phyloP scores from a whole-genome alignment of 2,888 invertebrate genomes.

The Subacronicta megacephala region DNA sequence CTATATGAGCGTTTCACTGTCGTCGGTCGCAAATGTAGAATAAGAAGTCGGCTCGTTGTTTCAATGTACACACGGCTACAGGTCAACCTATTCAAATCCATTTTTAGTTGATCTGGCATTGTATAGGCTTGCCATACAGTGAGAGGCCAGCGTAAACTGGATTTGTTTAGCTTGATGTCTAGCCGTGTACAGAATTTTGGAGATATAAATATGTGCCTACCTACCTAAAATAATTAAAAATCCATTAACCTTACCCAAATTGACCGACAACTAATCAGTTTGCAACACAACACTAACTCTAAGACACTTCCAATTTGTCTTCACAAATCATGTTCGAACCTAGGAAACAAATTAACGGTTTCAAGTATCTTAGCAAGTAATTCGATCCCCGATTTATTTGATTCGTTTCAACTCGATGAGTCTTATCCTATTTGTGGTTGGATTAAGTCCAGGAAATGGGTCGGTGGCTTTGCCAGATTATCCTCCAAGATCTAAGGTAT shows the following conservation, averaged over 20 bases:
- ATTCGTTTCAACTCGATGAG: conserved; percentile 56
- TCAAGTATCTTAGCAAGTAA: conserved; percentile 56
- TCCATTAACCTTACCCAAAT: conserved; percentile 15
- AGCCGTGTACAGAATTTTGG: no score
- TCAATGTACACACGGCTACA: no score
- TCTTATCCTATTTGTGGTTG: conserved; percentile 63
- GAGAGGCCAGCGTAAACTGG: no score
- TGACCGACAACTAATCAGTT: conserved; percentile 26
- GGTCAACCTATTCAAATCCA: no score
- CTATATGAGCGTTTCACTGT: no score
- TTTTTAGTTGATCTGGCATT: no score
- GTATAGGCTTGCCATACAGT: no score
- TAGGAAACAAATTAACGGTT: conserved; percentile 53
- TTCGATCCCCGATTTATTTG: conserved; percentile 60
- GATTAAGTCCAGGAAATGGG: conserved; percentile 60
- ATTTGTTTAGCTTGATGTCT: no score
- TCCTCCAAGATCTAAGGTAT: conserved; percentile 43
- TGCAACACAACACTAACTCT: conserved; percentile 13
- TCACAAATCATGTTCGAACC: conserved; percentile 48
- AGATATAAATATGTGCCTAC: no score
- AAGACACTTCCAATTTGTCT: conserved; percentile 40
- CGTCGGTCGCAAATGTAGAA: no score
- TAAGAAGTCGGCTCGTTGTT: no score
- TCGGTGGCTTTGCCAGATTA: conserved; percentile 52
- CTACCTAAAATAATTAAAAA: no score